These are phyloP conservation scores for Drosophila parabipectinata DNA, from an alignment of 1,140 invertebrate genomes.

Conservation along the genomic window DNA sequence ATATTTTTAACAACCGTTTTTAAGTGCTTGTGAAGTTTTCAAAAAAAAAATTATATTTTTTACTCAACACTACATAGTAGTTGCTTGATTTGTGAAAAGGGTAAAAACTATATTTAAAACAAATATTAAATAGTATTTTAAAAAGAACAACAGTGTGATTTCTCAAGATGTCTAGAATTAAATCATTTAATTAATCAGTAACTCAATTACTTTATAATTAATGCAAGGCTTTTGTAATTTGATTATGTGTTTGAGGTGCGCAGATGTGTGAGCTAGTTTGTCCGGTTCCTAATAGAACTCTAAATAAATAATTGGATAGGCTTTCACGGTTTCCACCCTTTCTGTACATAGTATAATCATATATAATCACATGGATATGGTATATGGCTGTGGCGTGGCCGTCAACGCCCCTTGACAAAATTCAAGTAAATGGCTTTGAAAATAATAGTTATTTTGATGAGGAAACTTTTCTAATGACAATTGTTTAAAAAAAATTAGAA, in stretches of 20 bases:
- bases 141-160: too few species aligned
- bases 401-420: constrained; percentile 11
- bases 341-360: not conserved
- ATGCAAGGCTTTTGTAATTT: constrained; percentile 27
- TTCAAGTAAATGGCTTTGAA: constrained; percentile 12
- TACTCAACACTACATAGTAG: too few species aligned
- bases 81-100: too few species aligned
- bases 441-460: constrained; percentile 13
- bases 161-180: too few species aligned
- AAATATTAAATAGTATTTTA: too few species aligned
- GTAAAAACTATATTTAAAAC: too few species aligned
- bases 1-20: too few species aligned
- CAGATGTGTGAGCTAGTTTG: not conserved
- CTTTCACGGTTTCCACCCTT: not conserved
- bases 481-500: not conserved
- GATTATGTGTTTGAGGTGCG: constrained; percentile 7
- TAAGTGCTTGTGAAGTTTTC: too few species aligned
- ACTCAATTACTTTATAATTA: constrained; percentile 7
- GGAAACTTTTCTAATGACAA: not conserved
- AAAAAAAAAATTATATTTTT: too few species aligned
- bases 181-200: too few species aligned
- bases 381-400: constrained; percentile 20
- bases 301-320: constrained; percentile 21
- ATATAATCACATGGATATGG: not conserved
- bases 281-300: constrained; percentile 6